Evolutionary conservation across 2,888 invertebrate species (phyloP).

Genomic region (Ischnus inquisitorius): DNA sequence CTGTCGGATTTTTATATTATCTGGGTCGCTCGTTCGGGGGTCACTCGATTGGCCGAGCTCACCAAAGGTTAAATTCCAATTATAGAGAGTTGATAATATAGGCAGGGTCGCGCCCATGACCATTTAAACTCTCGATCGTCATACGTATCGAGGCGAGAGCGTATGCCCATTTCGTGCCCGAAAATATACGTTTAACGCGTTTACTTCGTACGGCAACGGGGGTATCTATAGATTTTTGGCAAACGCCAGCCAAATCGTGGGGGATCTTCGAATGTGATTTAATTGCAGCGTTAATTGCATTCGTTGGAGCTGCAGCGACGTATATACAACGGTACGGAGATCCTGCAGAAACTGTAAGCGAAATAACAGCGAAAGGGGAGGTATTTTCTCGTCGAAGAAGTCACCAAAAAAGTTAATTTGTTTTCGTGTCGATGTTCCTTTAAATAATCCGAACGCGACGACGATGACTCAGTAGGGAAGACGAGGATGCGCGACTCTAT

Average conservation of each 20-base stretch:
- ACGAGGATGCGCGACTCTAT: conserved; percentile 51
- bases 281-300: conserved; percentile 27
- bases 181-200: conserved; percentile 40
- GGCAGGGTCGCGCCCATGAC: conserved; percentile 66
- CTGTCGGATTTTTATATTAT: conserved; percentile 71
- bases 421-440: conserved; percentile 2
- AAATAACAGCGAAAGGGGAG: background rate
- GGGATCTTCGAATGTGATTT: conserved; percentile 17
- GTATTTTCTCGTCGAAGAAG: background rate
- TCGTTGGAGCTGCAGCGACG: conserved; percentile 10
- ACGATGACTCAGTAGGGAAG: background rate
- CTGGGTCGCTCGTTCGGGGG: conserved; percentile 74
- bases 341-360: background rate
- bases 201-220: background rate
- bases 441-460: conserved; percentile 33
- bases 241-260: conserved; percentile 15
- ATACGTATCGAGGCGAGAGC: background rate
- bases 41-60: conserved; percentile 73
- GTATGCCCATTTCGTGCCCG: background rate
- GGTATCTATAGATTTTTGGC: conserved; percentile 50
- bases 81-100: conserved; percentile 78
- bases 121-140: conserved; percentile 62
- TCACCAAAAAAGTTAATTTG: background rate
- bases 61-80: conserved; percentile 81
- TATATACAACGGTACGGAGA: background rate